Evolutionary conservation across 2,888 invertebrate species (phyloP).

Genomic region (Phragmatobia fuliginosa): DNA sequence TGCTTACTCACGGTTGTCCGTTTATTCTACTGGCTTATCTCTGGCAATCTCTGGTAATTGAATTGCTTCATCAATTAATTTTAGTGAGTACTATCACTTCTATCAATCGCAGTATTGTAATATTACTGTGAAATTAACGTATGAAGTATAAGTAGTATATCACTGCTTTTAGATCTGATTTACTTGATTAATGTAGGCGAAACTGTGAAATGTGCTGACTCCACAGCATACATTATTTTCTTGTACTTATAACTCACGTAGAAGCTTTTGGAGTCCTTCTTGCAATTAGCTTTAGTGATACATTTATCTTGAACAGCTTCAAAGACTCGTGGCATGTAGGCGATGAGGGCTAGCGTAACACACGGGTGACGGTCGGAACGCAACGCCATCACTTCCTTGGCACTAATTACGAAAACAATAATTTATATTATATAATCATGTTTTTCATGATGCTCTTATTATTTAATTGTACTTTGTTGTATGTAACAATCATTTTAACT

Average conservation of each 20-base stretch:
- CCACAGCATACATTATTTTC: background rate
- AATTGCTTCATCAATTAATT: background rate
- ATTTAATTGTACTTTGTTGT: background rate
- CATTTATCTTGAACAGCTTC: conserved; percentile 94
- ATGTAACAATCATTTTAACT: background rate
- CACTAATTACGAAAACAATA: conserved; percentile 74
- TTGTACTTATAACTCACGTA: conserved; percentile 86
- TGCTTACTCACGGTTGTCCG: background rate
- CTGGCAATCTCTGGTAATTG: background rate
- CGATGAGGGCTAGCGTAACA: conserved; percentile 92
- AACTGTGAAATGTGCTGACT: background rate
- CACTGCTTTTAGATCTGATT: background rate
- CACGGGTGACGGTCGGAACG: conserved; percentile 93
- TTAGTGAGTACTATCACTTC: background rate
- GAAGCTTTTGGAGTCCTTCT: conserved; percentile 94
- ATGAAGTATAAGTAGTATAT: too few species aligned
- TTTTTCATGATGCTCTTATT: too few species aligned
- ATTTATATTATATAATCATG: too few species aligned
- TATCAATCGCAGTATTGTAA: background rate
- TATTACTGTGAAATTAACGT: background rate
- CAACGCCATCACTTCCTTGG: conserved; percentile 91
- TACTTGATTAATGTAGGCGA: background rate
- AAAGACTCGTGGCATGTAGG: conserved; percentile 93
- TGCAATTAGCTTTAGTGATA: conserved; percentile 93
- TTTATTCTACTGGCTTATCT: background rate